Evolutionary conservation across 2,888 invertebrate genomes (phyloP).

Genomic region (Drosophila kambysellisi): DNA sequence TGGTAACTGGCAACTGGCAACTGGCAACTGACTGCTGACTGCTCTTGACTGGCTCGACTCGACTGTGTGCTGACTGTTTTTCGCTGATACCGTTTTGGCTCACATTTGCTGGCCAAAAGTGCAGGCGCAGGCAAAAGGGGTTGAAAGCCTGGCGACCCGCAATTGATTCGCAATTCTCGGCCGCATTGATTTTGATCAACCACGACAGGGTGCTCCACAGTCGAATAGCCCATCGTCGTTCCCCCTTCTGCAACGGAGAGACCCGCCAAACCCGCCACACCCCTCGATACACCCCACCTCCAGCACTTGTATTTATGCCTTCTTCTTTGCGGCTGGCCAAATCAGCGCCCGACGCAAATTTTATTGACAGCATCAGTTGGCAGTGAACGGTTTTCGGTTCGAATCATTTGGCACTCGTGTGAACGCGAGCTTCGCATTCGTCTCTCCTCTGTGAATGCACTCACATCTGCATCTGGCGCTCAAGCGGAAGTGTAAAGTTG

Average conservation of each 20-base stretch:
- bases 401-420: slow-evolving; percentile 76
- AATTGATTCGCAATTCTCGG: slow-evolving; percentile 80
- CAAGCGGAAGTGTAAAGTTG: slow-evolving; percentile 31
- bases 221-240: slow-evolving; percentile 10
- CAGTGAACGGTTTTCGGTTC: slow-evolving; percentile 58
- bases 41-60: slow-evolving; percentile 7
- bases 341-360: slow-evolving; percentile 76
- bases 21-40: slow-evolving; percentile 23
- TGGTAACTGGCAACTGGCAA: slow-evolving; percentile 28
- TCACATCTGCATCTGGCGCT: slow-evolving; percentile 29
- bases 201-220: slow-evolving; percentile 74
- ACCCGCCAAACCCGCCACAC: not conserved
- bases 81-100: slow-evolving; percentile 64
- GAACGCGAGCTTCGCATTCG: slow-evolving; percentile 50
- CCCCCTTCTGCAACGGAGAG: not conserved
- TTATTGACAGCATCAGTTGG: slow-evolving; percentile 78
- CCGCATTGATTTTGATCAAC: slow-evolving; percentile 78
- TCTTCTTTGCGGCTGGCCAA: slow-evolving; percentile 37
- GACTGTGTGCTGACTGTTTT: slow-evolving; percentile 4
- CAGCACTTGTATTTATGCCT: slow-evolving; percentile 1
- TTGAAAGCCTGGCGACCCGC: slow-evolving; percentile 60
- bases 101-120: slow-evolving; percentile 47
- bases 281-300: not conserved
- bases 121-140: slow-evolving; percentile 30
- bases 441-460: slow-evolving; percentile 17